These are phyloP conservation scores for Tetrao urogallus DNA, from an alignment of 2,113 vertebrate genomes.

Conservation along the genomic window DNA sequence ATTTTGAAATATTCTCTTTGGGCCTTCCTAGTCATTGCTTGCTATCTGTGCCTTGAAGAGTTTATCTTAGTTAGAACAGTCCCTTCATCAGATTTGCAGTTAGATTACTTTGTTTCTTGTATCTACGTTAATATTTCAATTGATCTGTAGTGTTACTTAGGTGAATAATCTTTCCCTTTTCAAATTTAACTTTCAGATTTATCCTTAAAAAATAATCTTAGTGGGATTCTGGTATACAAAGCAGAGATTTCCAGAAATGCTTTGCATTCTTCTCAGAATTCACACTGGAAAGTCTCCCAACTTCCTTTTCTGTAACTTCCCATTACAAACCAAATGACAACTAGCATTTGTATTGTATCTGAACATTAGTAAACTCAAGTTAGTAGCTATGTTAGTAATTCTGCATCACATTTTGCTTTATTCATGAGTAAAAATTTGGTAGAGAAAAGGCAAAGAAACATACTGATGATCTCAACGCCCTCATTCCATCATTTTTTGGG, in stretches of 20 bases:
- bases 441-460: neutral
- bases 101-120: neutral
- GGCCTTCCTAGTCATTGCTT: neutral
- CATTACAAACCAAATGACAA: neutral
- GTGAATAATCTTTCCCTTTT: neutral
- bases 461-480: neutral
- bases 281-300: neutral
- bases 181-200: neutral
- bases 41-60: neutral
- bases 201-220: neutral
- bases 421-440: neutral
- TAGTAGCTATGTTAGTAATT: neutral
- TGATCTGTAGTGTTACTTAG: neutral
- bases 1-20: neutral
- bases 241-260: neutral
- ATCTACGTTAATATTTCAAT: neutral
- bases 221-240: neutral
- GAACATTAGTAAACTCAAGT: neutral
- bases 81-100: neutral
- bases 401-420: neutral
- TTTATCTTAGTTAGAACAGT: neutral
- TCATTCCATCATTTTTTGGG: neutral
- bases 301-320: neutral
- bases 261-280: neutral
- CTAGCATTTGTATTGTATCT: neutral